Percentiles rank a stretch among this genome's conserved stretches.
Evolutionary conservation across 1,140 invertebrate species (phyloP).

Genomic region (Solenopsis fugax): DNA sequence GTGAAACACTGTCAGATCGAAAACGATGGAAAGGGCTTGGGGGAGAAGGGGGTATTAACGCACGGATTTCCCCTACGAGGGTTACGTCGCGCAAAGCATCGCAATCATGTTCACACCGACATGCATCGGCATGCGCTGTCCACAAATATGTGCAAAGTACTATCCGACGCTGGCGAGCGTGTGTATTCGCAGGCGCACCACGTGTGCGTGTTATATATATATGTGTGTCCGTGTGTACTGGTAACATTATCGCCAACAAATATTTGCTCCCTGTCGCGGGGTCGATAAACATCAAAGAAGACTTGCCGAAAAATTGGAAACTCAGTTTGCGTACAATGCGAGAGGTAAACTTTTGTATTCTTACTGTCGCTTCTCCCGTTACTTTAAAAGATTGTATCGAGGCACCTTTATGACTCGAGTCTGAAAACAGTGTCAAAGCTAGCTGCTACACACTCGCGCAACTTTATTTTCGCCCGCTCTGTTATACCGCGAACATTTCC

Average conservation of each 20-base stretch:
- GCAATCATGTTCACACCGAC: conserved; percentile 33
- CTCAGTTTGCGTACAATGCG: conserved; percentile 9
- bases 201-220: neutral
- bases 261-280: conserved; percentile 19
- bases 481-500: neutral
- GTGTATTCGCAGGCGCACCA: neutral
- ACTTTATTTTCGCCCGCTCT: neutral
- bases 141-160: conserved; percentile 30
- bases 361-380: conserved; percentile 3
- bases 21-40: neutral
- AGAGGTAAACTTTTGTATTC: conserved; percentile 6
- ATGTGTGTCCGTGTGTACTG: neutral
- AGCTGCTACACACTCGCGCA: neutral
- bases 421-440: conserved; percentile 26
- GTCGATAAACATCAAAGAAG: conserved; percentile 50
- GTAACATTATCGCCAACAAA: conserved; percentile 57
- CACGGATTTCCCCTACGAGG: neutral
- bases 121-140: conserved; percentile 13
- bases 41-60: neutral
- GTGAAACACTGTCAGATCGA: neutral
- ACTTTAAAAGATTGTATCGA: conserved; percentile 19
- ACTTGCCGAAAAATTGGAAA: conserved; percentile 20
- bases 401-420: neutral
- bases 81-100: conserved; percentile 15
- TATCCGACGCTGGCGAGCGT: neutral